Percentiles rank a stretch among this genome's conserved stretches.
Conservation (phyloP, 2,888 invertebrate species). For the Trachelus troglodyta region DNA sequence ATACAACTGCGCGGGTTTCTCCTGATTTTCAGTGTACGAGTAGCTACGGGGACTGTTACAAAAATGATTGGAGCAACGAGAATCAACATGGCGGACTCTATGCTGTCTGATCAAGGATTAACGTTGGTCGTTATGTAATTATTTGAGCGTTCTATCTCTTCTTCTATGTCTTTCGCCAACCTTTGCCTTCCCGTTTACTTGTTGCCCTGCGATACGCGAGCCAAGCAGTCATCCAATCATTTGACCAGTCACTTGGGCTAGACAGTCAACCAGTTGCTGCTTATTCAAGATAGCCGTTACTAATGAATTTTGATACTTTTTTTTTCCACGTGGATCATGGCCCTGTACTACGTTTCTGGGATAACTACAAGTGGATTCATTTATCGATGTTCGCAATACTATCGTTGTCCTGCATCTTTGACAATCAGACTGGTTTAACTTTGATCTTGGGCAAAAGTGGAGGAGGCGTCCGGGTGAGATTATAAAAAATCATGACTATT, state of each 20-base stretch:
- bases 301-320: background rate
- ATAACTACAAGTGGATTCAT: background rate
- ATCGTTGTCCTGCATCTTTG: background rate
- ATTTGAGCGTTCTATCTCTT: slow-evolving; percentile 3
- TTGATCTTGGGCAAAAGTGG: background rate
- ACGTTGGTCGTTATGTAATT: slow-evolving; percentile 2
- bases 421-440: background rate
- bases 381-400: background rate
- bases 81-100: background rate
- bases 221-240: background rate
- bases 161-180: background rate
- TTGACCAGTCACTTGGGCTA: background rate
- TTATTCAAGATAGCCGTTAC: background rate
- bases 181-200: background rate
- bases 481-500: slow-evolving; percentile 37
- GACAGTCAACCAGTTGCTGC: background rate
- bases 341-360: background rate
- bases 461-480: background rate
- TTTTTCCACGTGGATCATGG: background rate
- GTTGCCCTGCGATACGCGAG: background rate
- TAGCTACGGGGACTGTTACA: background rate
- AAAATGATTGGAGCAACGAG: background rate
- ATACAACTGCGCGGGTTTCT: background rate
- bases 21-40: background rate
- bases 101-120: background rate